Conservation (phyloP, 2,113 vertebrate genomes). For the Corythoichthys intestinalis region DNA sequence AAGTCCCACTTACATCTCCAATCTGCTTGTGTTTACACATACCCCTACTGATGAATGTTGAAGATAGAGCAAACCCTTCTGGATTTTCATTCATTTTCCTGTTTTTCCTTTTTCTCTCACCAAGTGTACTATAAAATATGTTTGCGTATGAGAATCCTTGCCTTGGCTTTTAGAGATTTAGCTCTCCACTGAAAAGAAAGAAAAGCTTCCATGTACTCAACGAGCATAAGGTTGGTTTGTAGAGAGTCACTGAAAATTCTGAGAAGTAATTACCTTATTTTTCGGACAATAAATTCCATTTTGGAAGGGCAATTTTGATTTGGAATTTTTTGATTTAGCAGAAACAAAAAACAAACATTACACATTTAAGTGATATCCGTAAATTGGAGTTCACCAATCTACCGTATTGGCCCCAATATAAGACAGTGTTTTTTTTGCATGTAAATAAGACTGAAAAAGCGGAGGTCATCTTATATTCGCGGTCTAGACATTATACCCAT, state of each 20-base stretch:
- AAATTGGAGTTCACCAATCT: no score
- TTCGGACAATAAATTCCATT: no score
- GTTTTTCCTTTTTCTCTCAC: neutral
- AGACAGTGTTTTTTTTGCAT: no score
- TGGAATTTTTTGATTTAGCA: no score
- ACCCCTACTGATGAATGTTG: constrained; percentile 19
- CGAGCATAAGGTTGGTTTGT: neutral
- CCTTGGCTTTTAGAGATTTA: neutral
- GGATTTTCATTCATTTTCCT: constrained; percentile 13
- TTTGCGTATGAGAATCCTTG: constrained; percentile 6
- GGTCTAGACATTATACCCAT: no score
- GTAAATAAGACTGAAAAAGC: no score
- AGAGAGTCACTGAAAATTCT: neutral
- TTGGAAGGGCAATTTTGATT: no score
- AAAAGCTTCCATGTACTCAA: neutral
- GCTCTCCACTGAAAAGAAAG: neutral
- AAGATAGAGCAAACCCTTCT: constrained; percentile 31
- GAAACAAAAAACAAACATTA: no score
- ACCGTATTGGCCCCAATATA: no score
- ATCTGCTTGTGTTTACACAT: constrained; percentile 35
- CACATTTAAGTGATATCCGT: no score
- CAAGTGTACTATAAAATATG: constrained; percentile 7
- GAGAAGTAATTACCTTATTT: no score
- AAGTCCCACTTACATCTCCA: constrained; percentile 29
- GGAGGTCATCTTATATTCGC: no score